Evolutionary conservation across 2,113 vertebrate genomes (phyloP).

Genomic region (Acanthochromis polyacanthus): DNA sequence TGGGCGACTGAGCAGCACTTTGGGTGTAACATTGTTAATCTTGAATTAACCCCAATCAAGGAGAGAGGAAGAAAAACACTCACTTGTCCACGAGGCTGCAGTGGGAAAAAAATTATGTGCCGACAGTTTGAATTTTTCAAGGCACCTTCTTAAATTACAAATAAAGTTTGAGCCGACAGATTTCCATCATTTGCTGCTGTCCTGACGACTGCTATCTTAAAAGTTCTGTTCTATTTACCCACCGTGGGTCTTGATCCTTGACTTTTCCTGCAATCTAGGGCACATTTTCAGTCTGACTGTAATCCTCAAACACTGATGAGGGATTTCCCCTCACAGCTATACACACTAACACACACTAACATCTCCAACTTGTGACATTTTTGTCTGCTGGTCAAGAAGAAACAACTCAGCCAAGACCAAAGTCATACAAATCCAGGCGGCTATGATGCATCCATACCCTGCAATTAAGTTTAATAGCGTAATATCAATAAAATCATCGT

Average conservation of each 20-base stretch:
- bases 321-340: constrained; percentile 12
- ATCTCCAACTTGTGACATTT: constrained; percentile 6
- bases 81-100: neutral
- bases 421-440: too few species aligned
- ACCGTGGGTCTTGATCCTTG: constrained; percentile 34
- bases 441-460: constrained; percentile 42
- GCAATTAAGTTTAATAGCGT: constrained; percentile 55
- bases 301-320: constrained; percentile 30
- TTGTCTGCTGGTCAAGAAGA: constrained; percentile 33
- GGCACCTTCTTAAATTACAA: constrained; percentile 54
- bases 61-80: neutral
- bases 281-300: constrained; percentile 4
- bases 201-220: constrained; percentile 14
- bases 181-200: neutral
- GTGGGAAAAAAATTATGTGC: neutral
- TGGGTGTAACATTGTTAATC: constrained; percentile 19
- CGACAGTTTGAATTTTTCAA: constrained; percentile 45
- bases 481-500: constrained; percentile 29
- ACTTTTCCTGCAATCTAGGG: constrained; percentile 28
- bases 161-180: constrained; percentile 38
- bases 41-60: constrained; percentile 31
- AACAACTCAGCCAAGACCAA: constrained; percentile 19
- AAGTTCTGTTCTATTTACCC: constrained; percentile 13
- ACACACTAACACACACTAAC: neutral
- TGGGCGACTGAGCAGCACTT: constrained; percentile 1